These are phyloP conservation scores for Drosophila vallismaia DNA, from an alignment of 2,888 invertebrate species.

Conservation along the genomic window DNA sequence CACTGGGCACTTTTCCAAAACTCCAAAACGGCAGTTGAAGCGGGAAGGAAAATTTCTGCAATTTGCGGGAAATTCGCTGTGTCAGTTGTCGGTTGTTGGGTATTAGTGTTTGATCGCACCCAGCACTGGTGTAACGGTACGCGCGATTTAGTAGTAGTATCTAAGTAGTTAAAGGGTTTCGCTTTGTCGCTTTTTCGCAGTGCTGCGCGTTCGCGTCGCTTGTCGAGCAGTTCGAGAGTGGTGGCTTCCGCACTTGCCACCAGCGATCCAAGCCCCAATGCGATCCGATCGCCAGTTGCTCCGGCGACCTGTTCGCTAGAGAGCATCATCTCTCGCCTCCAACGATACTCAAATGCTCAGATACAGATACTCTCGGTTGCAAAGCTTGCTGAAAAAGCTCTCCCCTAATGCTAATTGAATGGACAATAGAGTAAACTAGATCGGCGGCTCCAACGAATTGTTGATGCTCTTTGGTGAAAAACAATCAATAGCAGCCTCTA, in stretches of 20 bases:
- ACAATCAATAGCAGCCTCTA: too few relatives aligned
- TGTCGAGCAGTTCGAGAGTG: constrained; percentile 71
- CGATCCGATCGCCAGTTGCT: constrained; percentile 15
- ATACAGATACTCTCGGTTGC: constrained; percentile 11
- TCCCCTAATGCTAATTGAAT: constrained; percentile 32
- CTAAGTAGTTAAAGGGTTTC: constrained; percentile 47
- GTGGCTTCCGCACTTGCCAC: constrained; percentile 73
- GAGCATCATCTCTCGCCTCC: constrained; percentile 22
- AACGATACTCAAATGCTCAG: background rate
- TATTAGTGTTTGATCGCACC: constrained; percentile 47
- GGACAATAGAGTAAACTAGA: constrained; percentile 4
- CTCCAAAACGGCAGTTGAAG: constrained; percentile 47
- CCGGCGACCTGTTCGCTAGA: constrained; percentile 20
- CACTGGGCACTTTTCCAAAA: constrained; percentile 80
- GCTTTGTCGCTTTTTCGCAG: constrained; percentile 44
- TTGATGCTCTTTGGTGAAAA: too few relatives aligned
- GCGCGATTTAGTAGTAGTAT: constrained; percentile 45
- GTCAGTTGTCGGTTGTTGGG: constrained; percentile 21
- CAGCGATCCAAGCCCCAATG: constrained; percentile 36
- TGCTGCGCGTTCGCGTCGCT: constrained; percentile 69
- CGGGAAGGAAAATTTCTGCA: constrained; percentile 56
- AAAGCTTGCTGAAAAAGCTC: constrained; percentile 47
- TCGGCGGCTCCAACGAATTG: background rate
- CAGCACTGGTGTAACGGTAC: constrained; percentile 39
- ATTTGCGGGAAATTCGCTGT: constrained; percentile 59